These are phyloP conservation scores for Parazoanthus swiftii DNA, from an alignment of 92 coral and sea anemone species.

Conservation along the genomic window DNA sequence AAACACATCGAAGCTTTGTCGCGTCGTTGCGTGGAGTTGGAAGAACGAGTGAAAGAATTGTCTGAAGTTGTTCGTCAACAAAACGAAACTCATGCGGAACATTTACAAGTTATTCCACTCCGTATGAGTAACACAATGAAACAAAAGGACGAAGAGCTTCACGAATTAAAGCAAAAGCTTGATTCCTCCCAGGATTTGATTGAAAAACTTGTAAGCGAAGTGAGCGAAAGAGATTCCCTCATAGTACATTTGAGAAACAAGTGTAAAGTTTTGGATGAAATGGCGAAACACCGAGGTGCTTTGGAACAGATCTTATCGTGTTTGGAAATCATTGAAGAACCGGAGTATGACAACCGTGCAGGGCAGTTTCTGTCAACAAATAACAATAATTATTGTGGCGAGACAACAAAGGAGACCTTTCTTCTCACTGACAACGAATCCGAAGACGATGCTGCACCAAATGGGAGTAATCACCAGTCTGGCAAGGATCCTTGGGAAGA, in stretches of 20 bases:
- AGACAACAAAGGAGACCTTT: constrained; percentile 35
- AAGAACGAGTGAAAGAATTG: constrained; percentile 77
- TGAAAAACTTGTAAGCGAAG: constrained; percentile 68
- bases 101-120: constrained; percentile 78
- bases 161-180: constrained; percentile 59
- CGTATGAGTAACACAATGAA: constrained; percentile 83
- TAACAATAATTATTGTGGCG: constrained; percentile 16
- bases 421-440: constrained; percentile 8
- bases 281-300: constrained; percentile 83
- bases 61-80: constrained; percentile 72
- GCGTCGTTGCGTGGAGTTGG: constrained; percentile 73
- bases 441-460: constrained; percentile 12
- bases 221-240: constrained; percentile 63
- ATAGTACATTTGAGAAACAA: constrained; percentile 80
- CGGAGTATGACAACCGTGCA: constrained; percentile 40
- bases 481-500: constrained; percentile 17
- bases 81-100: constrained; percentile 82
- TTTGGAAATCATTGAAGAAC: constrained; percentile 77
- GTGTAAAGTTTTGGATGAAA: constrained; percentile 86
- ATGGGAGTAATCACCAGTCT: not conserved
- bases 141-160: constrained; percentile 88
- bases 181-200: constrained; percentile 55
- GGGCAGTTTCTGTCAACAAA: not conserved
- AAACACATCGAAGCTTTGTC: constrained; percentile 84
- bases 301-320: constrained; percentile 88